Evolutionary conservation across 1,140 invertebrate species (phyloP).

Genomic region (Leptinotarsa lineolata): DNA sequence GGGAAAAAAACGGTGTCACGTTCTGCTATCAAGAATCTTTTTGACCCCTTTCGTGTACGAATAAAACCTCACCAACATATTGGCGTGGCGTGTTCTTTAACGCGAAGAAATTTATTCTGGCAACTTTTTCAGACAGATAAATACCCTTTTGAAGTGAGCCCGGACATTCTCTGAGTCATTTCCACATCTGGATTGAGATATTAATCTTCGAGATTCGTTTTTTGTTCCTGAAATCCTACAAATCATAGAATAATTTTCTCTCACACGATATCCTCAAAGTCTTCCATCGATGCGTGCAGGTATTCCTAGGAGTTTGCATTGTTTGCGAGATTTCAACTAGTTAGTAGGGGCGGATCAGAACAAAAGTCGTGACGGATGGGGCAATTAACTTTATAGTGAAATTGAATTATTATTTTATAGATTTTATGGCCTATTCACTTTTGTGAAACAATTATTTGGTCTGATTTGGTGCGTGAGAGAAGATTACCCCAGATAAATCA

Average conservation of each 20-base stretch:
- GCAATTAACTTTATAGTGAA: neutral
- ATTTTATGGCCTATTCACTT: constrained; percentile 6
- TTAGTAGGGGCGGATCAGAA: constrained; percentile 1
- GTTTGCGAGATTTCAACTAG: neutral
- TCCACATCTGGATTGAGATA: too few species aligned
- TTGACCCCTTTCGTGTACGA: too few species aligned
- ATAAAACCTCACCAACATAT: too few species aligned
- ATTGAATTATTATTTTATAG: constrained; percentile 7
- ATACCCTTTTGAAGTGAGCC: too few species aligned
- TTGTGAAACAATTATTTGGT: constrained; percentile 3
- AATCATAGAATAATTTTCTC: neutral
- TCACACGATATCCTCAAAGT: neutral
- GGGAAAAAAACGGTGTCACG: too few species aligned
- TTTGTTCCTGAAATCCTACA: neutral
- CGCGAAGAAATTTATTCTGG: too few species aligned
- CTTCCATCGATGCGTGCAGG: neutral
- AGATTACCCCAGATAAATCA: constrained; percentile 3
- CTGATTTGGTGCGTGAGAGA: constrained; percentile 5
- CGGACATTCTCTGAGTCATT: too few species aligned
- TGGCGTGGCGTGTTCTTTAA: too few species aligned
- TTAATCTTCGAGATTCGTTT: too few species aligned
- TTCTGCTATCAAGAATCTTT: too few species aligned
- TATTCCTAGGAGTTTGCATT: constrained; percentile 8
- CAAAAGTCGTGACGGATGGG: neutral
- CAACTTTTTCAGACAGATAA: too few species aligned